Conservation (phyloP, 2,888 invertebrate species). For the Girardia tigrina region DNA sequence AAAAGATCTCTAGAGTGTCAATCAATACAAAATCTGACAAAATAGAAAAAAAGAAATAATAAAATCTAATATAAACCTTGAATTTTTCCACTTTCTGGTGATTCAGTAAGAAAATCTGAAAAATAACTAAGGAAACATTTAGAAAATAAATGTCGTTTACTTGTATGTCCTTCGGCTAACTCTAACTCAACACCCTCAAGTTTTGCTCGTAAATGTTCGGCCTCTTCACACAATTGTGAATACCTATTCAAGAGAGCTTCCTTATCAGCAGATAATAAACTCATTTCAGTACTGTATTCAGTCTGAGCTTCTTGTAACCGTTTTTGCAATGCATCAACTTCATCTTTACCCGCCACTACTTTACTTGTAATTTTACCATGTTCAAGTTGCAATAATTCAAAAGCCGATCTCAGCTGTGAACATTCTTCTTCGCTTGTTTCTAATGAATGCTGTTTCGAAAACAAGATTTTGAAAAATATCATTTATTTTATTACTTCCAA, state of each 20-base stretch:
- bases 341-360: constrained; percentile 8
- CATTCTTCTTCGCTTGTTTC: not conserved
- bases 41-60: no score
- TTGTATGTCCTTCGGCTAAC: not conserved
- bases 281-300: constrained; percentile 19
- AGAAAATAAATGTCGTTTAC: no score
- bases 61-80: no score
- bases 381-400: not conserved
- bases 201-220: not conserved
- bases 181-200: not conserved
- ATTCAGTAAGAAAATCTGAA: no score
- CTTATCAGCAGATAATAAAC: not conserved
- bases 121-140: no score
- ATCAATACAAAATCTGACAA: no score
- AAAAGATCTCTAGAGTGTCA: no score
- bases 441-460: not conserved
- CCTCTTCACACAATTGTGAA: not conserved
- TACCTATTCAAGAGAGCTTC: not conserved
- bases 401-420: not conserved
- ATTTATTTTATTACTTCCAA: not conserved
- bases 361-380: constrained; percentile 10
- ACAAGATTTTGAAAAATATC: not conserved
- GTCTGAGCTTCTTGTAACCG: constrained; percentile 17
- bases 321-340: not conserved
- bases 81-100: no score